A percentile compares a stretch with the other conserved stretches of the same genome.
Evolutionary conservation across 2,797 vertebrate genomes (phyloP).

Genomic region (Siniperca scherzeri): DNA sequence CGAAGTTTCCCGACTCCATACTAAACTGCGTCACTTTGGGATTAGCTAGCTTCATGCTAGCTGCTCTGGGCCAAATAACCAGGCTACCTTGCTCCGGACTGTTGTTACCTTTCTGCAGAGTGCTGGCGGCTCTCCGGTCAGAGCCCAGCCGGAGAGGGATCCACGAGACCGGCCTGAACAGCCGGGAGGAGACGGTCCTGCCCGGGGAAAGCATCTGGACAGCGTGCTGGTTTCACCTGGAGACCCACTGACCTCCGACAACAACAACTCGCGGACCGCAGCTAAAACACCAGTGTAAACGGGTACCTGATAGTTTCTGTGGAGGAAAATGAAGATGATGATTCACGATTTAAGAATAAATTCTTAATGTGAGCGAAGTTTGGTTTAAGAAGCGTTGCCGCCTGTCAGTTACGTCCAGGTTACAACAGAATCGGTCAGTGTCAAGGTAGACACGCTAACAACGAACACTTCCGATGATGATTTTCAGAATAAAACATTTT

Average conservation of each 20-base stretch:
- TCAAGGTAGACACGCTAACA: rapidly evolving
- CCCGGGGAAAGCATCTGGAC: slow-evolving; percentile 69
- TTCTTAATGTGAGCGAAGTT: not conserved
- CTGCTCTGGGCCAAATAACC: not conserved
- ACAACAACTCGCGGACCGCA: not conserved
- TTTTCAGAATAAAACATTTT: slow-evolving; percentile 52
- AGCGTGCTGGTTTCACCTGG: slow-evolving; percentile 29
- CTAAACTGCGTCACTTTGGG: slow-evolving; percentile 74
- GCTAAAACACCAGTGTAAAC: not conserved
- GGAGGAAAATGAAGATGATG: rapidly evolving
- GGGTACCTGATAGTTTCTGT: not conserved
- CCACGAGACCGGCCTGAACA: slow-evolving; percentile 61
- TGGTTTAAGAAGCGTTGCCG: not conserved
- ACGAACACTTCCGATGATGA: not conserved
- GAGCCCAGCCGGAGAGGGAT: slow-evolving; percentile 30
- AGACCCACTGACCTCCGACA: slow-evolving; percentile 38
- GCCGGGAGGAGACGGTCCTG: slow-evolving; percentile 63
- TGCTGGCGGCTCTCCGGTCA: slow-evolving; percentile 51
- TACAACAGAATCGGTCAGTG: rapidly evolving
- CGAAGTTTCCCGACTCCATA: slow-evolving; percentile 28
- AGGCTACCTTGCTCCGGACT: not conserved
- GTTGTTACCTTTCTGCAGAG: slow-evolving; percentile 70
- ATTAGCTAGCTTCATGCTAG: slow-evolving; percentile 73
- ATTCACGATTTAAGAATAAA: not conserved
- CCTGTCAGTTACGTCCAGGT: slow-evolving; percentile 11